Evolutionary conservation across 2,113 vertebrate species (phyloP).

Genomic region (Pimephales promelas): DNA sequence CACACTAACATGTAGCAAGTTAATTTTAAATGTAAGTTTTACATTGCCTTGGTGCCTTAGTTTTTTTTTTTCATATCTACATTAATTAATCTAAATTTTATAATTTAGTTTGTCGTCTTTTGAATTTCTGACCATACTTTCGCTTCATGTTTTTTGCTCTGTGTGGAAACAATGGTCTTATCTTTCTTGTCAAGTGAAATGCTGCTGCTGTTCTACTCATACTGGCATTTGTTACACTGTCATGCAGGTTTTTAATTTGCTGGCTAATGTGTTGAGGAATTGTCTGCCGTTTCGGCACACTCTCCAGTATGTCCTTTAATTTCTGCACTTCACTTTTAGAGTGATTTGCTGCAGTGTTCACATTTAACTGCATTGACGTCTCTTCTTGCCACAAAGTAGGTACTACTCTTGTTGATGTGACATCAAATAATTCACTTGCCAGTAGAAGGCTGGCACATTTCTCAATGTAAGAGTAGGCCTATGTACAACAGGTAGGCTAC

Average conservation of each 20-base stretch:
- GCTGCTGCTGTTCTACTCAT: neutral
- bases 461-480: neutral
- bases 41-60: neutral
- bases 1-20: neutral
- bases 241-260: neutral
- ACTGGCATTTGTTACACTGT: neutral
- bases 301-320: slow-evolving; percentile 8
- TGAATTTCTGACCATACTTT: neutral
- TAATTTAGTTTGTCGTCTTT: neutral
- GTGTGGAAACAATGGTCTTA: neutral
- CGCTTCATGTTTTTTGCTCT: neutral
- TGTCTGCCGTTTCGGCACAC: neutral
- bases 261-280: neutral
- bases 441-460: neutral
- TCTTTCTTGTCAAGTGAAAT: neutral
- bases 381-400: neutral
- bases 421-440: too few relatives aligned
- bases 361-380: neutral
- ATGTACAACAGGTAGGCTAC: neutral
- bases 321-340: neutral
- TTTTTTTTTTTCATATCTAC: neutral
- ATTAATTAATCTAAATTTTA: too few relatives aligned
- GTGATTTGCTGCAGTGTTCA: neutral
- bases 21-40: neutral
- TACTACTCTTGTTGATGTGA: too few relatives aligned